phyloP scores from a whole-genome alignment of 92 coral and sea anemone species.

The Phenganax subtilis region DNA sequence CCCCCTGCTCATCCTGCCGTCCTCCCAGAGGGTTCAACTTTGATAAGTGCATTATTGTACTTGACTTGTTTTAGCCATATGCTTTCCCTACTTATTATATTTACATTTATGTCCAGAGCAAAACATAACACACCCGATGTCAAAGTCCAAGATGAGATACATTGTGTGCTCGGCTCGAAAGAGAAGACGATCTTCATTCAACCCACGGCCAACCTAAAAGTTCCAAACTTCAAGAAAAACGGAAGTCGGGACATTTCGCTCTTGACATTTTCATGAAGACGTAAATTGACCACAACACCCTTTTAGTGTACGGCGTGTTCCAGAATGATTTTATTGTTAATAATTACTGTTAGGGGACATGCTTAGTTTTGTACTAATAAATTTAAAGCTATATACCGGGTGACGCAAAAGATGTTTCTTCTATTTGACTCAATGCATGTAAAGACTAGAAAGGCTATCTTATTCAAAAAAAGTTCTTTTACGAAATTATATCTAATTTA shows the following conservation, averaged over 20 bases:
- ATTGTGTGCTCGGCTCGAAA: conserved; percentile 71
- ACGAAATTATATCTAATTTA: too few species aligned
- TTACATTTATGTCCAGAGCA: conserved; percentile 43
- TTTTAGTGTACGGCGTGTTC: too few species aligned
- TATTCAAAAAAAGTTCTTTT: too few species aligned
- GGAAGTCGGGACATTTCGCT: conserved; percentile 65
- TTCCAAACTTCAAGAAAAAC: conserved; percentile 64
- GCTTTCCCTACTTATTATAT: background rate
- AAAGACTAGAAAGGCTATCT: too few species aligned
- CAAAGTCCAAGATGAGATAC: conserved; percentile 54
- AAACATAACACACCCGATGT: conserved; percentile 57
- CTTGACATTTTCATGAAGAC: conserved; percentile 24
- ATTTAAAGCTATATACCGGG: too few species aligned
- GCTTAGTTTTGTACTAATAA: too few species aligned
- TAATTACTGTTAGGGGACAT: too few species aligned
- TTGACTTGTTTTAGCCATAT: background rate
- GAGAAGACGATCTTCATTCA: conserved; percentile 52
- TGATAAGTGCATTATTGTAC: background rate
- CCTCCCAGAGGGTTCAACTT: background rate
- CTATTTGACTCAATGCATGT: too few species aligned
- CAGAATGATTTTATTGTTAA: too few species aligned
- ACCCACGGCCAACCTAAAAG: conserved; percentile 46
- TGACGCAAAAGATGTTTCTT: too few species aligned
- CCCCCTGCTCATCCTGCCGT: too few species aligned
- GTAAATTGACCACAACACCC: too few species aligned